These are phyloP conservation scores for Chymomyza fuscimana DNA, from an alignment of 2,888 invertebrate species.

Conservation along the genomic window DNA sequence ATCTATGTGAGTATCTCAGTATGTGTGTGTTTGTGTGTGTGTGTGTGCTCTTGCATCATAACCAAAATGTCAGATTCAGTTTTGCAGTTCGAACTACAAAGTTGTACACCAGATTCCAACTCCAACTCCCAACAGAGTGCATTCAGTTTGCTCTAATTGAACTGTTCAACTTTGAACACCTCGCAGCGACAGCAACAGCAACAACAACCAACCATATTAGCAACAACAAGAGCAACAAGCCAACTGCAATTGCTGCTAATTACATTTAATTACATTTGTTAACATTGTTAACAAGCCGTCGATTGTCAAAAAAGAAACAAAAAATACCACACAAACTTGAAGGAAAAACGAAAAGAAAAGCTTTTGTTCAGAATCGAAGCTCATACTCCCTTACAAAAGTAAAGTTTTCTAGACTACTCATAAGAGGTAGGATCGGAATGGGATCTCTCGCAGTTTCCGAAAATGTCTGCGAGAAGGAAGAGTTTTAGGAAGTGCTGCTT, in stretches of 20 bases:
- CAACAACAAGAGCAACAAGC: background rate
- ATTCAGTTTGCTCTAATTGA: conserved; percentile 48
- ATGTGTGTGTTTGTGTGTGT: background rate
- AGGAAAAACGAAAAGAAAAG: conserved; percentile 1
- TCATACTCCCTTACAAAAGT: background rate
- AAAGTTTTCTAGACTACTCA: no score
- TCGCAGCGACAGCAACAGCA: background rate
- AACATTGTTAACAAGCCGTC: conserved; percentile 37
- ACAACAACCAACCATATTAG: background rate
- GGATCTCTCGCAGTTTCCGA: no score
- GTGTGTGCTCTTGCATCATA: conserved; percentile 1
- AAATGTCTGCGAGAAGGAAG: no score
- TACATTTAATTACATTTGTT: conserved; percentile 56
- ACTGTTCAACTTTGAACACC: conserved; percentile 38
- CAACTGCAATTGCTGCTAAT: conserved; percentile 39
- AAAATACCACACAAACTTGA: background rate
- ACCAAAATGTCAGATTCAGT: background rate
- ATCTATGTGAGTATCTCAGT: background rate
- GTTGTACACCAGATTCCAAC: background rate
- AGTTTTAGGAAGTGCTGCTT: no score
- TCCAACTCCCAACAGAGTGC: background rate
- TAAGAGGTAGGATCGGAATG: no score
- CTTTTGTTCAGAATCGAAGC: conserved; percentile 1
- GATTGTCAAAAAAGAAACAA: conserved; percentile 4
- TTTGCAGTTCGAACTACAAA: background rate